Evolutionary conservation across 2,113 vertebrate genomes (phyloP).

Genomic region (Peromyscus californicus): DNA sequence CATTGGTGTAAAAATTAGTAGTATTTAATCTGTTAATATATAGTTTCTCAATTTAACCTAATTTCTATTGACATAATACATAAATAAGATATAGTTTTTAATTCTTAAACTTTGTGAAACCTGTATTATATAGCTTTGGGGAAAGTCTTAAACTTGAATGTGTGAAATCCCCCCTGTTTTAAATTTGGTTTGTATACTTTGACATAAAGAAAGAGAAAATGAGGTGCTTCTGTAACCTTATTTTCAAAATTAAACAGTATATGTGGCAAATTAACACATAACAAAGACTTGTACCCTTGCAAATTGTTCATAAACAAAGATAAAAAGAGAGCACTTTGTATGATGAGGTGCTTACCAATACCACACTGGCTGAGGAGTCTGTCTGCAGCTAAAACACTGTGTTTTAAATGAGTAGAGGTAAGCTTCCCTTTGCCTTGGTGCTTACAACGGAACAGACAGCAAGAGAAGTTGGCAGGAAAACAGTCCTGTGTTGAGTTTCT

Average conservation of each 20-base stretch:
- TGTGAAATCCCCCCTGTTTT: constrained; percentile 11
- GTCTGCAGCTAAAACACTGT: not conserved
- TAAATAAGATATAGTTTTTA: constrained; percentile 4
- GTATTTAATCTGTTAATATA: constrained; percentile 69
- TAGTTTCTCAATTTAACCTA: not conserved
- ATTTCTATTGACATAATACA: not conserved
- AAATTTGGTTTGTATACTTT: constrained; percentile 17
- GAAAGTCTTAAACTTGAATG: constrained; percentile 18
- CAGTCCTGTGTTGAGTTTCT: not conserved
- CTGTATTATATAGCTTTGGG: not conserved
- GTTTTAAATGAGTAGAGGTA: not conserved
- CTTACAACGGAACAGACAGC: not conserved
- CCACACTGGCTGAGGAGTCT: not conserved
- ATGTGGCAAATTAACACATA: constrained; percentile 44
- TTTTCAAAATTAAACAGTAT: constrained; percentile 49
- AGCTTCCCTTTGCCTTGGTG: not conserved
- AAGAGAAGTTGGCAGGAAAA: not conserved
- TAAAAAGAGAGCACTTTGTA: not conserved
- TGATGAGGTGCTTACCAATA: not conserved
- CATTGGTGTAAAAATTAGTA: constrained; percentile 71
- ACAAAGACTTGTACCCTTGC: constrained; percentile 10
- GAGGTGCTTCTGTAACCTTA: not conserved
- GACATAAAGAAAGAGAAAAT: constrained; percentile 56
- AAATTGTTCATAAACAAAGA: constrained; percentile 14
- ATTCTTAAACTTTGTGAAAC: constrained; percentile 50